phyloP scores from a whole-genome alignment of 2,888 invertebrate genomes.

The Eilema griseolum region DNA sequence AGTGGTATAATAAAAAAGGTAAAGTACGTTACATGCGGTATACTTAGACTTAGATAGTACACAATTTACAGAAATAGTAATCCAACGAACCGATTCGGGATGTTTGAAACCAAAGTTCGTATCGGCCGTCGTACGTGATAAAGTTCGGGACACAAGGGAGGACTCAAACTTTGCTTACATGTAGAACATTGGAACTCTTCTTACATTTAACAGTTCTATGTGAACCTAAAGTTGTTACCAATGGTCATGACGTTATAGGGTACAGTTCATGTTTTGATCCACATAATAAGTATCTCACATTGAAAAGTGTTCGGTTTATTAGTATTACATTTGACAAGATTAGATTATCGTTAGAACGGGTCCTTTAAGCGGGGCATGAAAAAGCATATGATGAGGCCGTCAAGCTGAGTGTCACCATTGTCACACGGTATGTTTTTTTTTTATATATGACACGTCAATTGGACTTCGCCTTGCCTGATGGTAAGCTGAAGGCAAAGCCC shows the following conservation, averaged over 20 bases:
- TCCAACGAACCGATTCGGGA: background rate
- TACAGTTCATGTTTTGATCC: background rate
- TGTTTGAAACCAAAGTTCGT: constrained; percentile 3
- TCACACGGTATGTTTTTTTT: too few relatives aligned
- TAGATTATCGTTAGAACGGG: background rate
- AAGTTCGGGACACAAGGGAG: background rate
- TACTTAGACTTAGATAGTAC: background rate
- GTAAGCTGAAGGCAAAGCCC: too few relatives aligned
- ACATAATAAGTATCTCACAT: background rate
- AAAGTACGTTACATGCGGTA: background rate
- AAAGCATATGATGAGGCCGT: too few relatives aligned
- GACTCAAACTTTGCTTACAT: constrained; percentile 7
- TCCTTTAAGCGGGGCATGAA: too few relatives aligned
- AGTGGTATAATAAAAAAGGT: too few relatives aligned
- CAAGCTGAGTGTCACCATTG: too few relatives aligned
- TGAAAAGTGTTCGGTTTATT: background rate
- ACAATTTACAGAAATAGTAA: background rate
- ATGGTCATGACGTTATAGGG: background rate
- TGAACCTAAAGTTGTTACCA: constrained; percentile 10
- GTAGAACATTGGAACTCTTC: constrained; percentile 1
- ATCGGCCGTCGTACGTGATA: constrained; percentile 7
- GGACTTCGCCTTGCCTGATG: too few relatives aligned
- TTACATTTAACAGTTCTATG: constrained; percentile 5
- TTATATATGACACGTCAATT: too few relatives aligned
- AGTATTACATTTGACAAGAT: background rate